Conservation (phyloP, 1,140 invertebrate genomes). For the Heliconius melpomene region DNA sequence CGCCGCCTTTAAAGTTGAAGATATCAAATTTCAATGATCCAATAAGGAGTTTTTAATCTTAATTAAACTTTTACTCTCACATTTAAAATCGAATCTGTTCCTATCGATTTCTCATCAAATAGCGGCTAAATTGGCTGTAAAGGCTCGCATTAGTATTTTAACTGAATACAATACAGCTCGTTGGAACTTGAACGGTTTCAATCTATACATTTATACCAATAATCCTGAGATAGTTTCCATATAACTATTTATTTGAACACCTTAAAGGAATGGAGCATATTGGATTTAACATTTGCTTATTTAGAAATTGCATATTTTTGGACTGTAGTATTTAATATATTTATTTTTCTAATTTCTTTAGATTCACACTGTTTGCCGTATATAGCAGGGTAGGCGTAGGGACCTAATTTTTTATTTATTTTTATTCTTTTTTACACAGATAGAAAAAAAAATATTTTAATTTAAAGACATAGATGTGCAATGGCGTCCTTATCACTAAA, state of each 20-base stretch:
- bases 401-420: no score
- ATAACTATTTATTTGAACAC: not conserved
- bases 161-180: not conserved
- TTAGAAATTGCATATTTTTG: no score
- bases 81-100: constrained; percentile 1
- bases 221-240: not conserved
- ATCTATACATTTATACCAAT: constrained; percentile 13
- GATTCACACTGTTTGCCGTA: no score
- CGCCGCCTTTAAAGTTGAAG: not conserved
- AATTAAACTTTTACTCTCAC: not conserved
- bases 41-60: not conserved
- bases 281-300: not conserved
- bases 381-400: no score
- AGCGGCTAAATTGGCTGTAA: constrained; percentile 27
- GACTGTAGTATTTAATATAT: no score
- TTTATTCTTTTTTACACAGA: no score
- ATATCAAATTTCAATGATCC: not conserved
- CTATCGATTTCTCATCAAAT: constrained; percentile 29
- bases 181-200: not conserved
- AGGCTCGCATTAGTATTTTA: constrained; percentile 27
- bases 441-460: no score
- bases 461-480: no score
- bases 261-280: not conserved
- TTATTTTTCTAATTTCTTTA: no score
- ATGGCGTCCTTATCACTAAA: no score